Base-by-base conservation (phyloP, 2,797 vertebrate genomes). In the Balearica regulorum region DNA sequence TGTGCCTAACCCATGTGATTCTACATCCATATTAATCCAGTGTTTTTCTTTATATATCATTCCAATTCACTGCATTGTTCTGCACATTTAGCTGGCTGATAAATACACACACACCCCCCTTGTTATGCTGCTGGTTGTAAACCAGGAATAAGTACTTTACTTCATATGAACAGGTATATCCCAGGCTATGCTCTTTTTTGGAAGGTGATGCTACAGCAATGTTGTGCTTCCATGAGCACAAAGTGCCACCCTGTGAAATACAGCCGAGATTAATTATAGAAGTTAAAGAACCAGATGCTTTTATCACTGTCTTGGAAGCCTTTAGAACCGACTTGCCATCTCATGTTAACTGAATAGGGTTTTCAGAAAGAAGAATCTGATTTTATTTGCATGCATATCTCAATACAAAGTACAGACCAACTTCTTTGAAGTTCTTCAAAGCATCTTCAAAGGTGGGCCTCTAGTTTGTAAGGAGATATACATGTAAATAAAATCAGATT, bases 391-490 rank as follows among this genome's bases (percentile, higher is more conserved):
- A 93, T 91, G 83, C 64, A 39, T 95, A 96, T 97, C 95, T 97
- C 94, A 94, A 85, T 87, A 85, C 60, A 80, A 97, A 93, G 53
- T 55, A 83, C 39, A 71, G 78, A 62, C 7, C 37, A 75, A 53
- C 55, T 90, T 83, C 95, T 95, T 89, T 95, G 94, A 96, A 93
- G 92, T 89, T 90, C 70, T 97, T 96, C 96, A 96, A 97, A 96
- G 94, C 55, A 46, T n/a, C 90, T 93, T 94, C 93, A 93, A 91
- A 96, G 44, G 60, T 91, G 71, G 29, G 81, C 15, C 60, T 92
- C 81, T 68, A 89, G 83, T 93, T 90, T 62, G 8, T 82, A 85
- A 69, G 31, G 71, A 95, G 87, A 93, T 94, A 93, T 18, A 83
- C 20, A 83, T 26, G 68, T 83, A 96, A 95, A 96, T 92, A 85